These are phyloP conservation scores for Xenus cinereus DNA, from an alignment of 2,113 vertebrate genomes.

Conservation along the genomic window DNA sequence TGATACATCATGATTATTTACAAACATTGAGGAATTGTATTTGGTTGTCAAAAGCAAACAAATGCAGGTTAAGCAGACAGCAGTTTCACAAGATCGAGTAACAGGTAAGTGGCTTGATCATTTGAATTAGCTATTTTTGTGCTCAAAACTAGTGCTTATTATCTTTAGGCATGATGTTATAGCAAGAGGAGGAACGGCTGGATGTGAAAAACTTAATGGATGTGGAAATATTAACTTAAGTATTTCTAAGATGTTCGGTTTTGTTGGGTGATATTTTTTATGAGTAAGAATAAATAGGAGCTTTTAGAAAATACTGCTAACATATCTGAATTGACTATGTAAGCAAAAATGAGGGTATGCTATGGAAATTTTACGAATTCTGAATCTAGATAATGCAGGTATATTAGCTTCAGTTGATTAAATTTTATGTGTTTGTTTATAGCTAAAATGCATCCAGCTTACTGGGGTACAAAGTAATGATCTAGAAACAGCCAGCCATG, in stretches of 20 bases:
- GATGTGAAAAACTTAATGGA: too few species aligned
- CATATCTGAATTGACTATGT: background rate
- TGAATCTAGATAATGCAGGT: background rate
- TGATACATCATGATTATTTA: background rate
- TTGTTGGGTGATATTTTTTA: background rate
- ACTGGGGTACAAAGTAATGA: background rate
- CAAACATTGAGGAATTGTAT: background rate
- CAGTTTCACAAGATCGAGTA: background rate
- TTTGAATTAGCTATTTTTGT: background rate
- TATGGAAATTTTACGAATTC: background rate
- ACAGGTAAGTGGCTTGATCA: background rate
- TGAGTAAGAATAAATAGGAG: background rate
- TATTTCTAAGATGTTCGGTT: background rate
- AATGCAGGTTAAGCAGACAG: background rate
- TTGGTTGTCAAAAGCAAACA: background rate
- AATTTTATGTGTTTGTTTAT: background rate
- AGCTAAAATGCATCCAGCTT: background rate
- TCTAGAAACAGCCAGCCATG: background rate
- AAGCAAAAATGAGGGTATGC: background rate
- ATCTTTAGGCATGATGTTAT: background rate
- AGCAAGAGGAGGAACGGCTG: background rate
- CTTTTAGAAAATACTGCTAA: background rate
- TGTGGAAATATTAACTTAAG: too few species aligned
- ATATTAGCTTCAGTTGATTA: background rate
- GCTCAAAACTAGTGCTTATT: background rate